phyloP scores from a whole-genome alignment of 2,113 vertebrate species.

The Python bivittatus region DNA sequence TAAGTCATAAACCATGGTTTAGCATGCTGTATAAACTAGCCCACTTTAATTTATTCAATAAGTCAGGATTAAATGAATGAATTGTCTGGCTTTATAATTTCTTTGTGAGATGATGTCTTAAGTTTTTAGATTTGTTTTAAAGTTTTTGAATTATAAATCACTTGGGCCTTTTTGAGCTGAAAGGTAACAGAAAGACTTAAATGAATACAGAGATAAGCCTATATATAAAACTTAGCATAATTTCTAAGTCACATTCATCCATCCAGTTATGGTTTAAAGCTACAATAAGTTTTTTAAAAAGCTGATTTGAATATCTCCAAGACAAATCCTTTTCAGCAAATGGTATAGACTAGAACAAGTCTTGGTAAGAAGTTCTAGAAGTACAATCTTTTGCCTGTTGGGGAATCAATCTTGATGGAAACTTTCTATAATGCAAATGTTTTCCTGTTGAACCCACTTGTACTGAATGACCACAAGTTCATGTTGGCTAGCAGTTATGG shows the following conservation, averaged over 20 bases:
- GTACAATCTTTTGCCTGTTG: background rate
- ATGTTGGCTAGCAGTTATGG: background rate
- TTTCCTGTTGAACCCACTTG: background rate
- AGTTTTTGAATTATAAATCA: background rate
- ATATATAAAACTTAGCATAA: background rate
- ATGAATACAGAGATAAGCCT: background rate
- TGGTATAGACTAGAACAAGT: background rate
- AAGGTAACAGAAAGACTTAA: background rate
- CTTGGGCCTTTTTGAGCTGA: background rate
- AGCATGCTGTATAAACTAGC: background rate
- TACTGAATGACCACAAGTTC: background rate
- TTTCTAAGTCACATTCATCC: conserved; percentile 1
- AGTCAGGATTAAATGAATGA: background rate
- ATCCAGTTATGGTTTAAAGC: conserved; percentile 11
- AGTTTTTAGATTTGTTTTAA: background rate
- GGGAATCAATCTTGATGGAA: background rate
- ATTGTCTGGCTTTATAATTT: background rate
- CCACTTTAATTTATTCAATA: background rate
- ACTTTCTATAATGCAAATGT: no score
- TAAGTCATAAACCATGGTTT: background rate
- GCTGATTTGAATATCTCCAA: background rate
- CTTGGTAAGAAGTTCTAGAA: background rate
- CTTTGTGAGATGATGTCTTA: background rate
- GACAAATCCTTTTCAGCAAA: background rate
- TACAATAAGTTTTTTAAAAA: background rate